Percentiles rank a stretch among this genome's conserved stretches.
phyloP scores from a whole-genome alignment of 1,140 invertebrate species.

The Hylaeus volcanicus region DNA sequence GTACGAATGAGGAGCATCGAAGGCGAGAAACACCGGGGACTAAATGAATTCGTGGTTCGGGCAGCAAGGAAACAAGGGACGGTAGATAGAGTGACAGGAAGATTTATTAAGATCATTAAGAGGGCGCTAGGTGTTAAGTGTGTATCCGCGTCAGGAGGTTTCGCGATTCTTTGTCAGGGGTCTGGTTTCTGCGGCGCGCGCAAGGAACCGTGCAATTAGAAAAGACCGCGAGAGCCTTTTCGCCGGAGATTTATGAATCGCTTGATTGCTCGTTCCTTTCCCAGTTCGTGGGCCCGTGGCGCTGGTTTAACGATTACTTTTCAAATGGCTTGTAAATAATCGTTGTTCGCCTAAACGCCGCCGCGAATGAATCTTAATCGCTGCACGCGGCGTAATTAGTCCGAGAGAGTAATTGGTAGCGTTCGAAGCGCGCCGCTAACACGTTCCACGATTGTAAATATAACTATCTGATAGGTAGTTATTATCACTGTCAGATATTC shows the following conservation, averaged over 20 bases:
- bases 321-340: constrained; percentile 23
- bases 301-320: constrained; percentile 4
- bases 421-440: background rate
- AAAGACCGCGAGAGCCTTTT: constrained; percentile 17
- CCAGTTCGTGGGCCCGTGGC: constrained; percentile 7
- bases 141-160: constrained; percentile 6
- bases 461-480: too few relatives aligned
- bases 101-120: constrained; percentile 36
- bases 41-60: constrained; percentile 11
- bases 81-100: constrained; percentile 9
- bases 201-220: constrained; percentile 32
- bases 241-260: constrained; percentile 36
- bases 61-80: background rate
- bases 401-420: background rate
- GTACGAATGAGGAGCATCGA: background rate
- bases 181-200: background rate
- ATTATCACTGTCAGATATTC: too few relatives aligned
- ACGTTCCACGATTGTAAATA: background rate
- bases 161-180: constrained; percentile 7
- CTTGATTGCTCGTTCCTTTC: constrained; percentile 13
- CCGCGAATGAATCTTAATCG: constrained; percentile 9
- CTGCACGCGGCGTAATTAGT: constrained; percentile 1
- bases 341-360: background rate
- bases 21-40: background rate
- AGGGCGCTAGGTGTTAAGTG: constrained; percentile 21